These are phyloP conservation scores for Heliopora coerulea DNA, from an alignment of 92 coral and sea anemone species.

Conservation along the genomic window DNA sequence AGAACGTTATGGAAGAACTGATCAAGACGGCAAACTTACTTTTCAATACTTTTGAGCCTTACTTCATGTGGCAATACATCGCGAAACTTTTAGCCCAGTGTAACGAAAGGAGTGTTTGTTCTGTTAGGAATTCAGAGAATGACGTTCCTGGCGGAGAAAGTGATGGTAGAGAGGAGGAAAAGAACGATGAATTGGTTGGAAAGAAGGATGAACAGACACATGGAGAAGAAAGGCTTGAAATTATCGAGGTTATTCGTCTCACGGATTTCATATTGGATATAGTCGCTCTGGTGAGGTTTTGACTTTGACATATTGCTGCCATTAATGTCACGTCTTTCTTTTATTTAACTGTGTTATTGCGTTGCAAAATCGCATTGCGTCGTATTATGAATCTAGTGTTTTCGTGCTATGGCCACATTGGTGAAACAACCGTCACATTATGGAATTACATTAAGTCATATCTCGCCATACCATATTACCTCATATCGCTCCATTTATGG, in stretches of 20 bases:
- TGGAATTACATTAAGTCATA: too few relatives aligned
- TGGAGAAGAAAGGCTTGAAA: slow-evolving; percentile 2
- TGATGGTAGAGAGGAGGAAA: not conserved
- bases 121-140: slow-evolving; percentile 19
- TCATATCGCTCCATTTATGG: too few relatives aligned
- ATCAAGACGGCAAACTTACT: slow-evolving; percentile 87
- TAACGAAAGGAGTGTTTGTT: slow-evolving; percentile 37
- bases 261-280: slow-evolving; percentile 85
- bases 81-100: slow-evolving; percentile 75
- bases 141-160: slow-evolving; percentile 6
- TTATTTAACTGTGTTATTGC: too few relatives aligned
- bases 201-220: not conserved
- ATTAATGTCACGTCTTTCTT: not conserved
- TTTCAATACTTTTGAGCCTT: slow-evolving; percentile 94
- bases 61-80: slow-evolving; percentile 94
- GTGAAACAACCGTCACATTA: too few relatives aligned
- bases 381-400: too few relatives aligned
- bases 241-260: slow-evolving; percentile 70
- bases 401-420: too few relatives aligned
- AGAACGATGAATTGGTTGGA: not conserved
- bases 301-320: too few relatives aligned
- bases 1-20: slow-evolving; percentile 74
- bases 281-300: slow-evolving; percentile 87
- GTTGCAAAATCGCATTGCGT: too few relatives aligned
- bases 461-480: too few relatives aligned